phyloP scores from a whole-genome alignment of 2,888 invertebrate species.

The Papilio demoleus region DNA sequence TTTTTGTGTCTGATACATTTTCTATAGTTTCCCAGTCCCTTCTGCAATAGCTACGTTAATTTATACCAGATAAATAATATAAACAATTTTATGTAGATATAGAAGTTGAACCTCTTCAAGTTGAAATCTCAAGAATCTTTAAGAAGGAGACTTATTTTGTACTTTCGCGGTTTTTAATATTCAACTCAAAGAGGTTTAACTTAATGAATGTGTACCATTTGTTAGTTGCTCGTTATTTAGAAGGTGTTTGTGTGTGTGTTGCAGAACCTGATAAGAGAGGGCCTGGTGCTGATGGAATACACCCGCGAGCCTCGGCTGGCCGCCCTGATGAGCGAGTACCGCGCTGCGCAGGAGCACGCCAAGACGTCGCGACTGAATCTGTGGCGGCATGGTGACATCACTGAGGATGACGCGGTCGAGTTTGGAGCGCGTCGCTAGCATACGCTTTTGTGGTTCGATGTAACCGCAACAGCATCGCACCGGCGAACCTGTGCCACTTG shows the following conservation, averaged over 20 bases:
- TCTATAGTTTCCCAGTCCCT: not conserved
- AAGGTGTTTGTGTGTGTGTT: conserved; percentile 55
- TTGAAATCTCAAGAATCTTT: not conserved
- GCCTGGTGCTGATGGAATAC: conserved; percentile 91
- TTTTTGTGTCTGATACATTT: too few species aligned
- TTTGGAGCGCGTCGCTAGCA: conserved; percentile 79
- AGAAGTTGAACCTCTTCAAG: not conserved
- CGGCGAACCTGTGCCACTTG: conserved; percentile 63
- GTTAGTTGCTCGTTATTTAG: not conserved
- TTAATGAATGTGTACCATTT: not conserved
- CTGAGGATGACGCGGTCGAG: conserved; percentile 92
- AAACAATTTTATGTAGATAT: not conserved
- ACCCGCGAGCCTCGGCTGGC: conserved; percentile 92
- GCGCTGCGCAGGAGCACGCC: conserved; percentile 93
- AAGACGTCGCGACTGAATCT: conserved; percentile 93
- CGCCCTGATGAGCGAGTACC: conserved; percentile 91
- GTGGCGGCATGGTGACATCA: conserved; percentile 99
- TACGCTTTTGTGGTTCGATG: conserved; percentile 48
- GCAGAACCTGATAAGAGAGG: conserved; percentile 92
- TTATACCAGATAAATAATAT: not conserved
- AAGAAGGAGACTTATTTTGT: too few species aligned
- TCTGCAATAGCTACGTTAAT: not conserved
- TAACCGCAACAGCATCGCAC: conserved; percentile 49
- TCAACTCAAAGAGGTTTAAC: not conserved
- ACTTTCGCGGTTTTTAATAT: not conserved